A percentile compares a stretch with the other conserved stretches of the same genome.
Conservation (phyloP, 2,797 vertebrate species). For the Podargus strigoides region DNA sequence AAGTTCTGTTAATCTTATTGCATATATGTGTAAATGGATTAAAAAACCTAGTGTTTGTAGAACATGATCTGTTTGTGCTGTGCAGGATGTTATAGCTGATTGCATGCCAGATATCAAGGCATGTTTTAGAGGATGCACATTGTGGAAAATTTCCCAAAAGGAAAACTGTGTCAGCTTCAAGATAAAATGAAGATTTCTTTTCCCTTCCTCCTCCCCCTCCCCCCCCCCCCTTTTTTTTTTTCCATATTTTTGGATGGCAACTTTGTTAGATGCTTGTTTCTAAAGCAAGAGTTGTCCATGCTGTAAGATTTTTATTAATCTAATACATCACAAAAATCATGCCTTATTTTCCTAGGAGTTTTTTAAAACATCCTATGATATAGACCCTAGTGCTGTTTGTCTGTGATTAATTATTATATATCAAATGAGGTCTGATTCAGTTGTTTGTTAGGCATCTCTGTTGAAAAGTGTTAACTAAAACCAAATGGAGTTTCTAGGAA, state of each 20-base stretch:
- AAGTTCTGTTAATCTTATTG: background rate
- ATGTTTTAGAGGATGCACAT: background rate
- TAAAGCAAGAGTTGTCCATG: background rate
- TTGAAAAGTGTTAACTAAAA: background rate
- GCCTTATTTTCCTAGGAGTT: background rate
- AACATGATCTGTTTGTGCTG: background rate
- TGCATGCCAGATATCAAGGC: background rate
- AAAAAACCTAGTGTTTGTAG: fast-evolving
- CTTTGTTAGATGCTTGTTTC: background rate
- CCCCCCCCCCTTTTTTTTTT: background rate
- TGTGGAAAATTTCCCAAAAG: constrained; percentile 19
- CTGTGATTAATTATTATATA: background rate
- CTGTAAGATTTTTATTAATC: background rate
- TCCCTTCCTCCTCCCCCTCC: too few species aligned
- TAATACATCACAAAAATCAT: background rate
- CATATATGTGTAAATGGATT: background rate
- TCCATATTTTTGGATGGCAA: background rate
- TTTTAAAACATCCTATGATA: background rate
- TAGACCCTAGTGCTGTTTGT: background rate
- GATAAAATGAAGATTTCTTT: background rate
- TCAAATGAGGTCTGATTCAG: background rate
- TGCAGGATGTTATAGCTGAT: constrained; percentile 2
- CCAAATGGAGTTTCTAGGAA: background rate
- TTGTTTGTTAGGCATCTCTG: background rate
- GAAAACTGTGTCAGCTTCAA: background rate